Percentiles rank a stretch among this genome's conserved stretches.
Evolutionary conservation across 2,797 vertebrate genomes (phyloP).

Genomic region (Centroberyx gerrardi): DNA sequence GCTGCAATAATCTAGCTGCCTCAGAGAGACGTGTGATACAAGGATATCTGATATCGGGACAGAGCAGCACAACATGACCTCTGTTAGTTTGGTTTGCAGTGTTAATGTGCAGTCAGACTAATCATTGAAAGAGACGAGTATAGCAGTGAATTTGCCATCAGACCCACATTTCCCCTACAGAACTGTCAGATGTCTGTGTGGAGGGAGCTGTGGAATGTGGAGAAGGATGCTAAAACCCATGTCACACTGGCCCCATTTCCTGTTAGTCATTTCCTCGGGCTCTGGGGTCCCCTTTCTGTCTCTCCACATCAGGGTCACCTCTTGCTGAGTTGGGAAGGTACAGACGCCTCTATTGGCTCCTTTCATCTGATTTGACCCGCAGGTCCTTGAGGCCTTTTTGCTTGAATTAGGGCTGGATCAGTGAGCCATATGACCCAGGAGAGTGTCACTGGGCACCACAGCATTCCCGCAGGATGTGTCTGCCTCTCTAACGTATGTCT

Average conservation of each 20-base stretch:
- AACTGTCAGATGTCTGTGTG: slow-evolving; percentile 22
- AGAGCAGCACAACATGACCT: background rate
- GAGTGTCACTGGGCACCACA: slow-evolving; percentile 15
- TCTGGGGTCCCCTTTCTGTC: slow-evolving; percentile 62
- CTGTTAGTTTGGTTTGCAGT: background rate
- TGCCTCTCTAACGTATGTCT: slow-evolving; percentile 12
- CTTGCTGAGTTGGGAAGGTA: slow-evolving; percentile 46
- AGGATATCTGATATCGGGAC: background rate
- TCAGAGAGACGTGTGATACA: background rate
- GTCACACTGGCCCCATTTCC: slow-evolving; percentile 59
- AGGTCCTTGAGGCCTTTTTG: slow-evolving; percentile 32
- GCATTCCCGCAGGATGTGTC: slow-evolving; percentile 16
- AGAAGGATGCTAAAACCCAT: slow-evolving; percentile 48
- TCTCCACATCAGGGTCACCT: slow-evolving; percentile 62
- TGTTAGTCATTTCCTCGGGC: slow-evolving; percentile 66
- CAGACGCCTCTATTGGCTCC: slow-evolving; percentile 5
- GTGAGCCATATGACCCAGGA: slow-evolving; percentile 57
- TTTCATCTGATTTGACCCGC: slow-evolving; percentile 32
- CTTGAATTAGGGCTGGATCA: slow-evolving; percentile 37
- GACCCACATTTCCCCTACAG: slow-evolving; percentile 17
- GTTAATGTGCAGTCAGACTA: background rate
- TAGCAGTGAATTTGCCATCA: background rate
- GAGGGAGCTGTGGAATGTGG: slow-evolving; percentile 36
- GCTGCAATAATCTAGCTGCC: background rate
- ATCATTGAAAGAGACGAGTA: background rate